These are phyloP conservation scores for Zosterops hypoxanthus DNA, from an alignment of 2,113 vertebrate species.

Conservation along the genomic window DNA sequence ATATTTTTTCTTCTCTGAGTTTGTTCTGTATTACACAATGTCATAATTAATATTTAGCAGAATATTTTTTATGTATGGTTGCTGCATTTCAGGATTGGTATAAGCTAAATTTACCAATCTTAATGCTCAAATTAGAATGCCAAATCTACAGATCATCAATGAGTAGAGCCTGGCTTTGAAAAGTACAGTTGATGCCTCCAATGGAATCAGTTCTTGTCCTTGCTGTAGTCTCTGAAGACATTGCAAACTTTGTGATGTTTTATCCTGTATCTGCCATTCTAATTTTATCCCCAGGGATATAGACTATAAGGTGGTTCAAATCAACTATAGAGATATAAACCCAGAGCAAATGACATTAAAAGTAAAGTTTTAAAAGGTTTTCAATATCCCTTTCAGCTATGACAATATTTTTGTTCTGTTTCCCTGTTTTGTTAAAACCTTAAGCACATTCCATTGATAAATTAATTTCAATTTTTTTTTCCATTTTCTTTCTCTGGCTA, in stretches of 20 bases:
- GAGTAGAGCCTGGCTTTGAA: not conserved
- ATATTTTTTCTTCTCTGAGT: not conserved
- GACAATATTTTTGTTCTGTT: not conserved
- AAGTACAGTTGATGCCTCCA: not conserved
- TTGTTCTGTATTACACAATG: not conserved
- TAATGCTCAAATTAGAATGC: not conserved
- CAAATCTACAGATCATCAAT: not conserved
- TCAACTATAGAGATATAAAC: not conserved
- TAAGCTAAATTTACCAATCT: not conserved
- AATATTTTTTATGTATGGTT: not conserved
- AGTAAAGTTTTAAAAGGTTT: not conserved
- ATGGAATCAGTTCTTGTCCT: not conserved
- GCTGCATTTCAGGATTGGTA: not conserved
- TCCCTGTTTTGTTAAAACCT: not conserved
- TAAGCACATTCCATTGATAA: accelerated
- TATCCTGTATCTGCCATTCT: not conserved
- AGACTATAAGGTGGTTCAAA: not conserved
- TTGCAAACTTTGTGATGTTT: not conserved
- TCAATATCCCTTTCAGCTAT: not conserved
- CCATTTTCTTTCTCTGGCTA: not conserved
- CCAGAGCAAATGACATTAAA: not conserved
- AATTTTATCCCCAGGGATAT: not conserved
- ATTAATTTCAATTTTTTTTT: not conserved
- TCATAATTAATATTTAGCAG: not conserved
- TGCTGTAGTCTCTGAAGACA: not conserved